Base-by-base conservation (phyloP, 2,113 vertebrate genomes). In the Neotoma lepida region DNA sequence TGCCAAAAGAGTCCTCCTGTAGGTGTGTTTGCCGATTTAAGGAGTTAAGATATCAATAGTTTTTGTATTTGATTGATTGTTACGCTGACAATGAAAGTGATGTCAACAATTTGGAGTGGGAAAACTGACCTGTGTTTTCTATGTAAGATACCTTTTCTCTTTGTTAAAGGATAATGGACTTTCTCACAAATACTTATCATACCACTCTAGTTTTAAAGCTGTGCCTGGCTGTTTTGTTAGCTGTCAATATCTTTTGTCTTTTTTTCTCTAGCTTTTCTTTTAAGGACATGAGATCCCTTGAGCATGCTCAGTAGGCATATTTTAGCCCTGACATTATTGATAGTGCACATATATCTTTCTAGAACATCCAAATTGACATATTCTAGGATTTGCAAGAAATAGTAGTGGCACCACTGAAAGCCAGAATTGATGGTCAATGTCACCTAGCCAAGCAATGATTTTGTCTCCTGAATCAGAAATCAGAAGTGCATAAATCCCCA, bases 261-360 rank as follows among this genome's bases (percentile, higher is more conserved):
- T 44, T 64, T 41, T 54, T 1, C 56, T 95, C 54, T 80, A 88
- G 74, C 2, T 86, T 93, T 94, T 89, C 74, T 96, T 95, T 86
- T 89, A 89, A 96, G 46, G 46, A n/a, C 44, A 70, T 68, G 90
- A 33, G 51, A 87, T 91, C 51, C 68, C 58, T 82, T 87, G 63
- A 89, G 39, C 30, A 96, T 93, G 70, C 46, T 96, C 71, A 91
- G 28, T 84, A 70, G n/a, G 4, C 51, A 77, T 76, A 93, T 74
- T 92, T 97, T 94, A 93, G 95, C 70, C 68, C 30, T 93, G 58
- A 92, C 39, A 95, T 95, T 94, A 82, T 85, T 94, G 82, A 94
- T 93, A 77, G 22, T 22, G 2, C 51, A 68, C 64, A 85, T 95
- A 56, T 85, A 68, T 95, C 82, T 91, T 96, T 77, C 54, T 93